phyloP scores from a whole-genome alignment of 1,140 invertebrate species.

The Drosophila arawakana region DNA sequence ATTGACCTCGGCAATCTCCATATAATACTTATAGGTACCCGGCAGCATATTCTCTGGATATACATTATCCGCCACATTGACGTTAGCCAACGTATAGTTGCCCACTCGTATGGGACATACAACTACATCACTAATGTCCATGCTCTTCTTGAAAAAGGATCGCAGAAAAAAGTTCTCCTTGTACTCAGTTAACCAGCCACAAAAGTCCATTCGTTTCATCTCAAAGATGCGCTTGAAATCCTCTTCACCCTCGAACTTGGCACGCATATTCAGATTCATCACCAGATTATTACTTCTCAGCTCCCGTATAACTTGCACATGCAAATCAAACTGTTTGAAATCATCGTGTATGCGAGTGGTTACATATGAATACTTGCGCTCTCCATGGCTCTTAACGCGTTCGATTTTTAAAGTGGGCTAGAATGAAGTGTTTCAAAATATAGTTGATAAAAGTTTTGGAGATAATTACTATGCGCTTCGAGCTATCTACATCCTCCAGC shows the following conservation, averaged over 20 bases:
- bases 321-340: constrained; percentile 45
- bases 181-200: constrained; percentile 46
- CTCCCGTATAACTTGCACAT: constrained; percentile 28
- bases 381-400: constrained; percentile 45
- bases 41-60: constrained; percentile 39
- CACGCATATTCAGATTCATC: constrained; percentile 52
- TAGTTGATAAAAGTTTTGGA: too few relatives aligned
- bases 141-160: constrained; percentile 37
- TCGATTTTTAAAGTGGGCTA: constrained; percentile 38
- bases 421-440: not conserved
- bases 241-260: not conserved
- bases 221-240: constrained; percentile 41
- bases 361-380: constrained; percentile 47
- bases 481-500: not conserved
- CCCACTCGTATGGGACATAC: constrained; percentile 51
- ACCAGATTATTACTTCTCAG: constrained; percentile 69
- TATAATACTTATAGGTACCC: constrained; percentile 67
- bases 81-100: constrained; percentile 50
- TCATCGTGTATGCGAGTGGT: constrained; percentile 17
- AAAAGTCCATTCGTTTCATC: constrained; percentile 49
- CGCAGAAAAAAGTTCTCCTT: constrained; percentile 34
- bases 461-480: not conserved
- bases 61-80: constrained; percentile 35
- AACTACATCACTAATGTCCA: constrained; percentile 38
- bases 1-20: constrained; percentile 57